A percentile compares a stretch with the other conserved stretches of the same genome.
Conservation (phyloP, 2,888 invertebrate genomes). For the Epinotia nisella region DNA sequence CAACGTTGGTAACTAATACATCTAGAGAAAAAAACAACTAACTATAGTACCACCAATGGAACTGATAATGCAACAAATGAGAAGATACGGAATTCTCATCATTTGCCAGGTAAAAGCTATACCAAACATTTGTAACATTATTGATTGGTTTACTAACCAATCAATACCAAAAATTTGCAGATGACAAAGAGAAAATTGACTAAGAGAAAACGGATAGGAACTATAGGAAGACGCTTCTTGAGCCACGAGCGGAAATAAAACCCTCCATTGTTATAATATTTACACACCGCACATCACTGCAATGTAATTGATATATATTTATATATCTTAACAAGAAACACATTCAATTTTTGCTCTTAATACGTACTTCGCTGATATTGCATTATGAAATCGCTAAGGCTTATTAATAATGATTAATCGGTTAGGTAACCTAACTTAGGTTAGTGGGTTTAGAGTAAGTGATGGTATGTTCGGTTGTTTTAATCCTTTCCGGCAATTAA, state of each 20-base stretch:
- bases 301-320: not conserved
- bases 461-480: too few species aligned
- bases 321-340: not conserved
- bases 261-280: constrained; percentile 19
- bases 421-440: too few species aligned
- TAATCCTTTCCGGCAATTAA: too few species aligned
- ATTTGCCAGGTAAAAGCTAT: not conserved
- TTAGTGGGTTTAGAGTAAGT: not conserved
- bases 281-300: constrained; percentile 10
- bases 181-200: constrained; percentile 17
- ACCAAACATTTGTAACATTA: not conserved
- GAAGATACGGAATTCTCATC: too few species aligned
- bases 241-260: constrained; percentile 13
- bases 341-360: constrained; percentile 15
- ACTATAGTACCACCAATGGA: too few species aligned
- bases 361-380: constrained; percentile 48
- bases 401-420: not conserved
- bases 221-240: constrained; percentile 13
- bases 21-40: too few species aligned
- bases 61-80: too few species aligned
- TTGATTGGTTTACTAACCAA: not conserved
- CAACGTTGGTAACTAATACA: not conserved
- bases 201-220: constrained; percentile 7
- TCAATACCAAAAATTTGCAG: not conserved
- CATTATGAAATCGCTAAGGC: constrained; percentile 14